A percentile compares a stretch with the other conserved stretches of the same genome.
Conservation (phyloP, 2,888 invertebrate species). For the Hesperia comma region DNA sequence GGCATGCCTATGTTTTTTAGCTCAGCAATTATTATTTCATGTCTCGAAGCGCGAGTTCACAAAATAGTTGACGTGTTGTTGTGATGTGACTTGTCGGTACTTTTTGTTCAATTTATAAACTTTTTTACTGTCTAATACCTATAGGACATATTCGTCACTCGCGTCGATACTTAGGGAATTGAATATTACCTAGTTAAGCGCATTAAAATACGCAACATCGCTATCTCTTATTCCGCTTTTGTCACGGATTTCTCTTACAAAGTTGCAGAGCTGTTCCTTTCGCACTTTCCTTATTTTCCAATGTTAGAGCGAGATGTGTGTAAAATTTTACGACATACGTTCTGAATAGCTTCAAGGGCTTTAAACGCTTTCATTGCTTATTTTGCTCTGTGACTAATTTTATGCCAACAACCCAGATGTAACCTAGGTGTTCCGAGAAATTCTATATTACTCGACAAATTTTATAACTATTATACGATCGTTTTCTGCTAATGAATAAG, state of each 20-base stretch:
- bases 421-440: conserved; percentile 61
- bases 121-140: not conserved
- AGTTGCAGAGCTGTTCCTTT: conserved; percentile 63
- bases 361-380: conserved; percentile 74
- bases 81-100: too few relatives aligned
- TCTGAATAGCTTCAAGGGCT: conserved; percentile 68
- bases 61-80: too few relatives aligned
- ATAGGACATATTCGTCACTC: conserved; percentile 27
- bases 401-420: conserved; percentile 62
- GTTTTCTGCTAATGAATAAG: conserved; percentile 48
- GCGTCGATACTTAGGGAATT: conserved; percentile 31
- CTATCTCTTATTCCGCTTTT: conserved; percentile 68
- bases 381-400: conserved; percentile 78
- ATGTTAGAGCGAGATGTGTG: conserved; percentile 52
- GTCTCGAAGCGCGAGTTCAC: too few relatives aligned
- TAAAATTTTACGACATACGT: conserved; percentile 68
- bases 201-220: conserved; percentile 57
- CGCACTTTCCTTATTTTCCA: conserved; percentile 42
- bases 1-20: too few relatives aligned
- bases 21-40: too few relatives aligned
- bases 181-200: conserved; percentile 44
- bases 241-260: conserved; percentile 62
- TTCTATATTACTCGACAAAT: conserved; percentile 47
- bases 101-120: conserved; percentile 28
- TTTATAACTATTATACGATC: conserved; percentile 47